Conservation (phyloP, 2,888 invertebrate species). For the Tipula vernalis region DNA sequence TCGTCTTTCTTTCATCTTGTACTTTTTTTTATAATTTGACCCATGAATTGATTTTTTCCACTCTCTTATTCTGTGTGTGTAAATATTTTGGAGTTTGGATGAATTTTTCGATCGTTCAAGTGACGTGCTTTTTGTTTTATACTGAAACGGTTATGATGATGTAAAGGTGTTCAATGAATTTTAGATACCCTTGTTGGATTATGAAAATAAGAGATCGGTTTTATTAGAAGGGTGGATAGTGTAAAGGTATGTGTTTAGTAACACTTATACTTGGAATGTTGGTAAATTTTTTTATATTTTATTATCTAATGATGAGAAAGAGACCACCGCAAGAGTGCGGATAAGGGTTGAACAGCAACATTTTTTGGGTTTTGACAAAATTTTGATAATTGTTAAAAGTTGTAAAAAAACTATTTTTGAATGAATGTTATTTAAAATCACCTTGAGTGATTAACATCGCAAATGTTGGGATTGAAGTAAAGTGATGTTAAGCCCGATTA, state of each 20-base stretch:
- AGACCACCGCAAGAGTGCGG: background rate
- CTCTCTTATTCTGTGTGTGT: background rate
- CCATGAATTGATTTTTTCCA: background rate
- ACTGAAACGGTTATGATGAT: background rate
- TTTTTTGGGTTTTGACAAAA: background rate
- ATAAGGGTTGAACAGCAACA: background rate
- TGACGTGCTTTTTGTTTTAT: background rate
- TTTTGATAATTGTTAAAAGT: background rate
- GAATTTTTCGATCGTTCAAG: background rate
- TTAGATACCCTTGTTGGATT: background rate
- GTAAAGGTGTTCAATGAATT: background rate
- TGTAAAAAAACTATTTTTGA: background rate
- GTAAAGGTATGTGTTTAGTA: background rate
- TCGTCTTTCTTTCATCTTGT: background rate
- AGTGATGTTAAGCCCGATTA: too few species aligned
- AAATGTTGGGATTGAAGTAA: too few species aligned
- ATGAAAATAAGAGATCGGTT: background rate
- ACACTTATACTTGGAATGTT: background rate
- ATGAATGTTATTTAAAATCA: too few species aligned
- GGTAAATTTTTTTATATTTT: background rate
- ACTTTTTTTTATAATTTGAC: background rate
- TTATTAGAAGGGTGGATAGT: background rate
- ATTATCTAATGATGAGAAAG: background rate
- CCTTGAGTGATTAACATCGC: too few species aligned
- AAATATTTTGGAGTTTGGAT: background rate